These are phyloP conservation scores for Notarius quadriscutis DNA, from an alignment of 2,113 vertebrate species.

Conservation along the genomic window DNA sequence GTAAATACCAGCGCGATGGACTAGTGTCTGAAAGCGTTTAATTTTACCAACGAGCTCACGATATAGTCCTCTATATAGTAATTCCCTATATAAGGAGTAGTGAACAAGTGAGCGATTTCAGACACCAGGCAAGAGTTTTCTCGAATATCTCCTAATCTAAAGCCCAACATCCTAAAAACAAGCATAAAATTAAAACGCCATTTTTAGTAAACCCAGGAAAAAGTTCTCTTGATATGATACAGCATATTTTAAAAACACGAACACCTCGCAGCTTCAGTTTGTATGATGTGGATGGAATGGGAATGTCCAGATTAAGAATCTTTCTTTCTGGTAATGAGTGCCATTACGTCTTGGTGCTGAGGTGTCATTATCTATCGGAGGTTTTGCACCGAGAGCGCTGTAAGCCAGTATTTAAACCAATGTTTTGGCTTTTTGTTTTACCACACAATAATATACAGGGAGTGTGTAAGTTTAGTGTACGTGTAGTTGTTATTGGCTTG, in stretches of 20 bases:
- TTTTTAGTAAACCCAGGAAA: background rate
- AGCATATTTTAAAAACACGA: background rate
- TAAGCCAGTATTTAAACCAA: background rate
- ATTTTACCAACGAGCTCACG: no score
- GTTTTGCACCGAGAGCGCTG: background rate
- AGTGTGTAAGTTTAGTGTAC: background rate
- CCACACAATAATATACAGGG: background rate
- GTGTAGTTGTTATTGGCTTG: background rate
- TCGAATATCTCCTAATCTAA: no score
- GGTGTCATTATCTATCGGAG: background rate
- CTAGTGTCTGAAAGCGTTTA: no score
- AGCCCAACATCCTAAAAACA: background rate
- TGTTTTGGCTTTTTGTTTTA: no score
- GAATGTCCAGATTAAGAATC: no score
- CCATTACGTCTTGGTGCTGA: background rate
- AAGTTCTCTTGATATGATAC: background rate
- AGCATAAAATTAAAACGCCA: background rate
- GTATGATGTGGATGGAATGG: background rate
- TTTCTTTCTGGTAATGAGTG: background rate
- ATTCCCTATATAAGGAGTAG: no score
- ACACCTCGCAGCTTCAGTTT: background rate
- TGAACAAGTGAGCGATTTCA: no score
- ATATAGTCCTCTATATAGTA: no score
- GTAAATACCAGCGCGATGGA: no score
- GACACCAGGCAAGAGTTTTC: no score